Percentiles rank a stretch among this genome's conserved stretches.
phyloP scores from a whole-genome alignment of 1,140 invertebrate genomes.

The Danaus plexippus region DNA sequence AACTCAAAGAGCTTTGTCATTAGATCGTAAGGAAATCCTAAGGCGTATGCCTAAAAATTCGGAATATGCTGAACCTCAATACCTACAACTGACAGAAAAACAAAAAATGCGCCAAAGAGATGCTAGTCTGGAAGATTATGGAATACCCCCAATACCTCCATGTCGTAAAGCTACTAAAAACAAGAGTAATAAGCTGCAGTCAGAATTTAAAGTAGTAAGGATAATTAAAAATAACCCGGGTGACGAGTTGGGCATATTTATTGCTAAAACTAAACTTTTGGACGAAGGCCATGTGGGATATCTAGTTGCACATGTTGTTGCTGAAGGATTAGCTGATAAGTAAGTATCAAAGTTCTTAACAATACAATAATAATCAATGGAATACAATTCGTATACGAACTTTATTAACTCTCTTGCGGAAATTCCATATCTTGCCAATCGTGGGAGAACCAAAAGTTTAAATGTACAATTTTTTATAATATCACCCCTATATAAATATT shows the following conservation, averaged over 20 bases:
- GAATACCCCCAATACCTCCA: slow-evolving; percentile 63
- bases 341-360: slow-evolving; percentile 53
- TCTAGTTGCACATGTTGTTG: slow-evolving; percentile 86
- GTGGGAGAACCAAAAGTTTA: no score
- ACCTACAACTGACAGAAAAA: slow-evolving; percentile 61
- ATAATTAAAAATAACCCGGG: slow-evolving; percentile 76
- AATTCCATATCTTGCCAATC: no score
- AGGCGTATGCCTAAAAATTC: slow-evolving; percentile 62
- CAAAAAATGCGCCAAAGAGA: slow-evolving; percentile 64
- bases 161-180: slow-evolving; percentile 62
- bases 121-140: slow-evolving; percentile 51
- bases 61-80: slow-evolving; percentile 57
- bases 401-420: no score
- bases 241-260: slow-evolving; percentile 87
- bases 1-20: slow-evolving; percentile 67
- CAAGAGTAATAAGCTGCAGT: slow-evolving; percentile 61
- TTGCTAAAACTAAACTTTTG: slow-evolving; percentile 81
- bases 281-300: slow-evolving; percentile 81
- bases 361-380: no score
- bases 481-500: no score
- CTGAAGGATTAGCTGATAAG: slow-evolving; percentile 84
- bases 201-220: slow-evolving; percentile 76
- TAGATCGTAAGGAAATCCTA: slow-evolving; percentile 71
- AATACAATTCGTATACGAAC: no score
- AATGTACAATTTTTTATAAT: no score